Base-by-base conservation (phyloP, 2,888 invertebrate genomes). In the Andrena trimmerana region DNA sequence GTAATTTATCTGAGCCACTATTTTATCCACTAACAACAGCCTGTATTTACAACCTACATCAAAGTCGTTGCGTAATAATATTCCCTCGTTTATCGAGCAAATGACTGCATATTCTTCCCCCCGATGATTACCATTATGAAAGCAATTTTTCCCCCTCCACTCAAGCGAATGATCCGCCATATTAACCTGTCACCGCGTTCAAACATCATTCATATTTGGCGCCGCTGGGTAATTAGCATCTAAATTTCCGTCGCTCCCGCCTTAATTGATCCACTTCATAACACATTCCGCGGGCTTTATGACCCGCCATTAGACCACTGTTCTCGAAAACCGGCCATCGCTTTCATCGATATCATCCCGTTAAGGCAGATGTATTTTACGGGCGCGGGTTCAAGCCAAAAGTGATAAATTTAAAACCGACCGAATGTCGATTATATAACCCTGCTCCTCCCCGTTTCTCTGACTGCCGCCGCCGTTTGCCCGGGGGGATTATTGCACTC, bases 251-350 rank as follows among this genome's bases (percentile, higher is more conserved):
- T 78, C 78, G 83, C 62, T 73, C 62, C 42, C 69, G 57, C 81
- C 83, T 81, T 76, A 81, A 81, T 83, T 81, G 81, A 80, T 82
- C 78, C 60, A 80, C 81, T 80, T 80, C 80, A 75, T 80, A 75
- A 80, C 80, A 33, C 81, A 73, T 82, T 63, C 62, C 72, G 48
- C 54, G 69, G 73, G 16, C 73, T 81, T 81, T 81, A 67, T 74
- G 63, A 63, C 73, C 52, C 54, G 65, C 65, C 48, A 66, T 62
- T 71, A 70, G 62, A 42, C 52, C 69, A 27, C 24, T 67, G 78
- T 70, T 81, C 70, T 59, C 78, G 81, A 78, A 81, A 83, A 81
- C 73, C 78, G 59, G 33, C 78, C 73, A 78, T 70, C 81, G 67
- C 72, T 83, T 81, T 81, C 72, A 83, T 83, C 81, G 80, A 79